Conservation (phyloP, 2,888 invertebrate genomes). For the Leucophora obtusa region DNA sequence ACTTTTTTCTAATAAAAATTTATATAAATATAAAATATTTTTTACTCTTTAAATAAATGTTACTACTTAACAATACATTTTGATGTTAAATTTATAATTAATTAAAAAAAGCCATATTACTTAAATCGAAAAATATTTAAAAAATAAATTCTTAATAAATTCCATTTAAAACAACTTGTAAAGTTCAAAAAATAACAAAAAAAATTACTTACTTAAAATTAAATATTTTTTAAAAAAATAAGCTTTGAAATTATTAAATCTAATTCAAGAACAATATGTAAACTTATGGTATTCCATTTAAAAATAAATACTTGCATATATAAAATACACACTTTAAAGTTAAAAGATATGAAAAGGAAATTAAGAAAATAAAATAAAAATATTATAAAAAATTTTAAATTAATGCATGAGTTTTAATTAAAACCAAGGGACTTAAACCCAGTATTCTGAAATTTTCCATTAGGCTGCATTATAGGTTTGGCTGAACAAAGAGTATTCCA, state of each 20-base stretch:
- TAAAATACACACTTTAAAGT: not conserved
- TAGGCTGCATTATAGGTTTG: no score
- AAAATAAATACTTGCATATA: not conserved
- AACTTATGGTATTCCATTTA: conserved; percentile 28
- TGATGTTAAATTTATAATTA: conserved; percentile 29
- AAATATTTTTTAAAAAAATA: not conserved
- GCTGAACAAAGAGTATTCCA: no score
- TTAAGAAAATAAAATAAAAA: conserved; percentile 21
- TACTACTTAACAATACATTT: conserved; percentile 32
- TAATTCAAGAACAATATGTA: conserved; percentile 15
- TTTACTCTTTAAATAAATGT: conserved; percentile 17
- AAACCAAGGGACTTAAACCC: not conserved
- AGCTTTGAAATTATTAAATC: conserved; percentile 16
- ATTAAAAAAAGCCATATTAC: conserved; percentile 58
- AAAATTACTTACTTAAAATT: conserved; percentile 52
- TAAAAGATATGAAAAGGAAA: conserved; percentile 3
- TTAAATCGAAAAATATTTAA: conserved; percentile 38
- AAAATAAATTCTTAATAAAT: conserved; percentile 21
- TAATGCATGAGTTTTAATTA: conserved; percentile 8
- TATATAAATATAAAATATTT: conserved; percentile 20
- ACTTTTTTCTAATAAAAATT: conserved; percentile 26
- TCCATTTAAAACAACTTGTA: conserved; percentile 52
- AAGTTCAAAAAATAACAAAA: conserved; percentile 41
- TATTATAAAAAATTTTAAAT: conserved; percentile 15
- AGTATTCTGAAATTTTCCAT: no score